phyloP scores from a whole-genome alignment of 2,888 invertebrate species.

The Adelphocoris suturalis region DNA sequence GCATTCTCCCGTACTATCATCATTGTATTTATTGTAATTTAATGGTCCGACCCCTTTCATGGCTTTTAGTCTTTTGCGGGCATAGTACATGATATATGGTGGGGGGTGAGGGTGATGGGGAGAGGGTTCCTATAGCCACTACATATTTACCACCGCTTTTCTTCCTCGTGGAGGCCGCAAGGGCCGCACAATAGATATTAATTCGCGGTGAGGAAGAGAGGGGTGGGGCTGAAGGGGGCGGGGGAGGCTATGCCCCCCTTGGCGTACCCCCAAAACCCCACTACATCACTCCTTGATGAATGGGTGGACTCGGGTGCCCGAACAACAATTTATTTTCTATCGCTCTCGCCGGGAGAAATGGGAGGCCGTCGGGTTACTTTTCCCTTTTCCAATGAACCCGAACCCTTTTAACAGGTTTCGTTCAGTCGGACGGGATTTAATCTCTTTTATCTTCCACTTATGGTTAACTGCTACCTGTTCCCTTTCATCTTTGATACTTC shows the following conservation, averaged over 20 bases:
- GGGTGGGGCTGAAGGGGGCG: neutral
- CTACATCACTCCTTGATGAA: slow-evolving; percentile 36
- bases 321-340: slow-evolving; percentile 36
- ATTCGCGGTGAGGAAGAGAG: neutral
- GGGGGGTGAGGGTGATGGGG: neutral
- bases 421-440: slow-evolving; percentile 35
- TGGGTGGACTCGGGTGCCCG: neutral
- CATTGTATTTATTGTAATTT: slow-evolving; percentile 9
- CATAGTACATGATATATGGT: neutral
- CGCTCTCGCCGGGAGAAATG: neutral
- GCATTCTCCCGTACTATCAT: neutral
- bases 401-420: slow-evolving; percentile 21
- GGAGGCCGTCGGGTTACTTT: neutral
- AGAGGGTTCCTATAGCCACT: neutral
- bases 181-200: slow-evolving; percentile 36
- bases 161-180: neutral
- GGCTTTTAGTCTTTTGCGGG: neutral
- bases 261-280: neutral
- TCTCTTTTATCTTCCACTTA: slow-evolving; percentile 9
- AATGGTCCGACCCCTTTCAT: slow-evolving; percentile 1
- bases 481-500: neutral
- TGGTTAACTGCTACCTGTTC: slow-evolving; percentile 3
- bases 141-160: slow-evolving; percentile 35
- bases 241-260: slow-evolving; percentile 2
- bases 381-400: neutral